A percentile compares a stretch with the other conserved stretches of the same genome.
phyloP scores from a whole-genome alignment of 2,113 vertebrate species.

The Toxostoma redivivum region DNA sequence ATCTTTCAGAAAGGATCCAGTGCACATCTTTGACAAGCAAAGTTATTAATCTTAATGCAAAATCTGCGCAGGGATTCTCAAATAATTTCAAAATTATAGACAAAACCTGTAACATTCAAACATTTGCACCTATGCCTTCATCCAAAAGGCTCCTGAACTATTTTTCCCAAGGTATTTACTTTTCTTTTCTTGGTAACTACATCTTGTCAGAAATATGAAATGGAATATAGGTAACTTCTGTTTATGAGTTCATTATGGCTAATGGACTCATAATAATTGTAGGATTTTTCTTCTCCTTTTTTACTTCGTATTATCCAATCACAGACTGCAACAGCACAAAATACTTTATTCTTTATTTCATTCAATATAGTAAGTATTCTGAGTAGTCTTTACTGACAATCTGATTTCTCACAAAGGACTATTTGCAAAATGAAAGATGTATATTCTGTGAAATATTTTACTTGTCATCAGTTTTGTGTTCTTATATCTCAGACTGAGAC shows the following conservation, averaged over 20 bases:
- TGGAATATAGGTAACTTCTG: slow-evolving; percentile 19
- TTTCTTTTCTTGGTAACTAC: background rate
- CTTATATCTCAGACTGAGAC: slow-evolving; percentile 59
- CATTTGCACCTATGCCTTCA: background rate
- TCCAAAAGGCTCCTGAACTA: background rate
- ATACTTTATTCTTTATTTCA: slow-evolving; percentile 52
- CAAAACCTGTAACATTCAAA: background rate
- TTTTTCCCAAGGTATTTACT: background rate
- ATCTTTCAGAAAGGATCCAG: background rate
- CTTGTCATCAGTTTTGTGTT: slow-evolving; percentile 73
- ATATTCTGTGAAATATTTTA: slow-evolving; percentile 76
- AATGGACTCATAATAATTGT: slow-evolving; percentile 9
- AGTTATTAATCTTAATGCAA: background rate
- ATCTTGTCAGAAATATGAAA: slow-evolving; percentile 21
- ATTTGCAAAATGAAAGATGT: slow-evolving; percentile 77
- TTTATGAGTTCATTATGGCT: slow-evolving; percentile 39
- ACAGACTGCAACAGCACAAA: slow-evolving; percentile 45
- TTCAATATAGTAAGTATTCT: slow-evolving; percentile 50
- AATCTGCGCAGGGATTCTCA: background rate
- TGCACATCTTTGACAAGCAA: background rate
- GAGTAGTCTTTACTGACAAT: slow-evolving; percentile 49
- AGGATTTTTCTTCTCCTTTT: background rate
- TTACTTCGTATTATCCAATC: slow-evolving; percentile 31
- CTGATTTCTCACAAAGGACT: slow-evolving; percentile 73
- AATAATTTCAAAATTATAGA: background rate